phyloP scores from a whole-genome alignment of 2,888 invertebrate genomes.

The Drosophila sordidula region DNA sequence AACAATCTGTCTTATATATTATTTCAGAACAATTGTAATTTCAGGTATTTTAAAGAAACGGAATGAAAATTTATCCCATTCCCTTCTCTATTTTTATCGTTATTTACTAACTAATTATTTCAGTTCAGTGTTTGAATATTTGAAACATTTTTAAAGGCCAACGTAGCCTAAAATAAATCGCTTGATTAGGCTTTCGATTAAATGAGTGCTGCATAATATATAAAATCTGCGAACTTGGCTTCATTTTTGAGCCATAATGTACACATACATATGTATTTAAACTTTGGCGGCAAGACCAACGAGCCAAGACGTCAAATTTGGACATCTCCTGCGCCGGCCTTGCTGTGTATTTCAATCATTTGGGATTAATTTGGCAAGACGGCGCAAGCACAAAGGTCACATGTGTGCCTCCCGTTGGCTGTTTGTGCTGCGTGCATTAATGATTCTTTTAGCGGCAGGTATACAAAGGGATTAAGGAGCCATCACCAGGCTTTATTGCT shows the following conservation, averaged over 20 bases:
- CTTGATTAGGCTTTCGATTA: conserved; percentile 1
- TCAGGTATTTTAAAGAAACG: too few species aligned
- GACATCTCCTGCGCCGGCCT: conserved; percentile 51
- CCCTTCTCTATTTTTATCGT: too few species aligned
- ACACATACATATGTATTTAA: conserved; percentile 29
- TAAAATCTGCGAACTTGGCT: conserved; percentile 8
- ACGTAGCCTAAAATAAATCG: not conserved
- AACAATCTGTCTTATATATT: too few species aligned
- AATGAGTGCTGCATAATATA: conserved; percentile 9
- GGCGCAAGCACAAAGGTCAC: conserved; percentile 62
- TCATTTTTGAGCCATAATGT: conserved; percentile 19
- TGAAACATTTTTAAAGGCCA: too few species aligned
- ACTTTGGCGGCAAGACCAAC: conserved; percentile 41
- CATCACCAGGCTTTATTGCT: conserved; percentile 60
- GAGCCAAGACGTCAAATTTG: conserved; percentile 54
- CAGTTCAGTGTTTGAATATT: not conserved
- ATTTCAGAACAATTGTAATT: too few species aligned
- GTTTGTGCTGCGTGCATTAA: conserved; percentile 34
- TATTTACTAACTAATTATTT: too few species aligned
- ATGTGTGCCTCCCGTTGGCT: conserved; percentile 36
- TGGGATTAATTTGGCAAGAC: conserved; percentile 73
- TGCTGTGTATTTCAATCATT: conserved; percentile 72
- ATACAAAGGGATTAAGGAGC: conserved; percentile 48
- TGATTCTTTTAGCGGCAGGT: conserved; percentile 57
- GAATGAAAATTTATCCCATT: too few species aligned